Percentiles rank a stretch among this genome's conserved stretches.
Conservation (phyloP, 64 coral and sea anemone species). For the Pachyseris speciosa region DNA sequence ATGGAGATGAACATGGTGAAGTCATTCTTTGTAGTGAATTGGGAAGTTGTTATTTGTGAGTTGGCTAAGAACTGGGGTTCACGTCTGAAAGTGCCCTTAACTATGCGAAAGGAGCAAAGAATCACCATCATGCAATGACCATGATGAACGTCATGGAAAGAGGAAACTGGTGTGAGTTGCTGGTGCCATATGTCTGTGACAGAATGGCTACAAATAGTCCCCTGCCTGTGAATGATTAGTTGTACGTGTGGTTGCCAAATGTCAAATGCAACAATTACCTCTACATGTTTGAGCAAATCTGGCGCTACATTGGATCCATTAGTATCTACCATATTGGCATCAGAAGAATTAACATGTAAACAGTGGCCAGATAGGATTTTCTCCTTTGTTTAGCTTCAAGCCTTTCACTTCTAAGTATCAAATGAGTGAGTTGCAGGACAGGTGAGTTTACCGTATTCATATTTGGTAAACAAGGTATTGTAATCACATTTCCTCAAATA, state of each 20-base stretch:
- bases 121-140: not conserved
- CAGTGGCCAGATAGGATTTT: not conserved
- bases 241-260: not conserved
- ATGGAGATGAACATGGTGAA: not conserved
- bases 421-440: constrained; percentile 22
- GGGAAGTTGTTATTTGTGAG: not conserved
- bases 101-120: not conserved
- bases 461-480: not conserved
- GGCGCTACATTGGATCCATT: not conserved
- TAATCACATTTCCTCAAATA: too few species aligned
- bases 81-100: not conserved
- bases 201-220: not conserved
- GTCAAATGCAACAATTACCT: not conserved
- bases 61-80: not conserved
- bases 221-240: not conserved
- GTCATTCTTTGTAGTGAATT: not conserved
- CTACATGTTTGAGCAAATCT: not conserved
- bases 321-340: constrained; percentile 11
- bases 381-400: constrained; percentile 3
- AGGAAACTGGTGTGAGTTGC: not conserved
- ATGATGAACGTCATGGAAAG: not conserved
- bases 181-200: not conserved
- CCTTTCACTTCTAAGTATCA: constrained; percentile 50
- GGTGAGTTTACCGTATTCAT: not conserved
- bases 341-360: constrained; percentile 7